phyloP scores from a whole-genome alignment of 2,113 vertebrate species.

The Raja brachyura region DNA sequence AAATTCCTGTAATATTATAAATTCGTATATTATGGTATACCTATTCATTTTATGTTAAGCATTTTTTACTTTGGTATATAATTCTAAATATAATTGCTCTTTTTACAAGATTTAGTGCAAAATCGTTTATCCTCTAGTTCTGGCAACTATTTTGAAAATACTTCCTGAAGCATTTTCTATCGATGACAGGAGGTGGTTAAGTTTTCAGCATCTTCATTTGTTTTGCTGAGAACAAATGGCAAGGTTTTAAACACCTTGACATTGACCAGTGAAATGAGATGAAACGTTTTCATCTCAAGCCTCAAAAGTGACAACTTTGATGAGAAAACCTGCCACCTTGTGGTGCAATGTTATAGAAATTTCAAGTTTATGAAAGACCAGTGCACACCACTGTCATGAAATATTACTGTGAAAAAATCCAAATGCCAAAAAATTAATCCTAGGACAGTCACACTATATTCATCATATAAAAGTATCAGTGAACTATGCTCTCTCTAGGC shows the following conservation, averaged over 20 bases:
- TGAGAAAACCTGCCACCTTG: conserved; percentile 17
- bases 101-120: conserved; percentile 18
- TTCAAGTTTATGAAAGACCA: not conserved
- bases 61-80: not conserved
- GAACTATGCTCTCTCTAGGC: too few relatives aligned
- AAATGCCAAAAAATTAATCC: too few relatives aligned
- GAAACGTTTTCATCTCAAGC: not conserved
- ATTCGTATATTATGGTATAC: not conserved
- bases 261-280: not conserved
- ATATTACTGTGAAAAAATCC: not conserved
- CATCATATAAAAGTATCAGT: too few relatives aligned
- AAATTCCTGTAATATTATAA: not conserved
- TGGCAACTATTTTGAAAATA: not conserved
- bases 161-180: not conserved
- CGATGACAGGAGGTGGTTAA: not conserved
- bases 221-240: not conserved
- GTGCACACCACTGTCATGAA: not conserved
- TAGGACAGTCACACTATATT: too few relatives aligned
- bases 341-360: not conserved
- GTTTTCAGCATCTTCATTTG: not conserved
- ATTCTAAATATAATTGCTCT: not conserved
- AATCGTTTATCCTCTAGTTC: not conserved
- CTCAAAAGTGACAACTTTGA: not conserved
- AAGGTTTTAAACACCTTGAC: not conserved
- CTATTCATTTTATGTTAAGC: not conserved